Base-by-base conservation (phyloP, 2,797 vertebrate genomes). In the Agapornis canus region DNA sequence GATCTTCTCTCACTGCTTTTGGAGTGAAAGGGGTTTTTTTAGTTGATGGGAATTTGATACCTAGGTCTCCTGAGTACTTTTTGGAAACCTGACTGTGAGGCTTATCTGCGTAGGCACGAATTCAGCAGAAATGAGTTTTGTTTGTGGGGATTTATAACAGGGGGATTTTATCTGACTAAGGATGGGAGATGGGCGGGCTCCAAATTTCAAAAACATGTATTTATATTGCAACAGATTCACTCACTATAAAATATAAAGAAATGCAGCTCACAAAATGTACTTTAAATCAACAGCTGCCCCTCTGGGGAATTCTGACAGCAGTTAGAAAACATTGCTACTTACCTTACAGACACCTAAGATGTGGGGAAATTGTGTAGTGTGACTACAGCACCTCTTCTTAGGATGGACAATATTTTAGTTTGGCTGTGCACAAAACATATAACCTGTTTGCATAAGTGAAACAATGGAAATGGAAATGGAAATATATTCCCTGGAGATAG, bases 1-100 rank as follows among this genome's bases (percentile, higher is more conserved):
- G 82, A 96, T 95, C 85, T 96, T 94, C 95, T 96, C 89, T 94
- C n/a, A 5, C 1, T 26, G 61, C 26, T 86, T 4, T 92, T 91
- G 82, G 82, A 95, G 84, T 77, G 61, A 88, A 93, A 27, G 82
- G 89, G 7, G 11, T 72, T 94, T 94, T 87, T 92, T 73, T 78
- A 42, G 64, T 92, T 94, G 79, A 64, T 87, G 65, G 54, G 59
- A 95, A 91, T 90, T 90, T 94, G 82, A 94, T 92, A 94, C 43
- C 54, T 25, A 80, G 73, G 26, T 78, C 72, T 91, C 7, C 1
- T 20, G 61, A 81, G 48, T 81, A 65, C 54, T 92, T 51, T 43
- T 27, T 95, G 65, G 82, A 86, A 94, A 86, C 76, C 32, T 76
- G 75, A 82, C 65, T 48, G 22, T 37, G 47, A 95, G 40, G 70